Percentiles rank a stretch among this genome's conserved stretches.
phyloP scores from a whole-genome alignment of 2,888 invertebrate genomes.

The Thysanoteuthis rhombus region DNA sequence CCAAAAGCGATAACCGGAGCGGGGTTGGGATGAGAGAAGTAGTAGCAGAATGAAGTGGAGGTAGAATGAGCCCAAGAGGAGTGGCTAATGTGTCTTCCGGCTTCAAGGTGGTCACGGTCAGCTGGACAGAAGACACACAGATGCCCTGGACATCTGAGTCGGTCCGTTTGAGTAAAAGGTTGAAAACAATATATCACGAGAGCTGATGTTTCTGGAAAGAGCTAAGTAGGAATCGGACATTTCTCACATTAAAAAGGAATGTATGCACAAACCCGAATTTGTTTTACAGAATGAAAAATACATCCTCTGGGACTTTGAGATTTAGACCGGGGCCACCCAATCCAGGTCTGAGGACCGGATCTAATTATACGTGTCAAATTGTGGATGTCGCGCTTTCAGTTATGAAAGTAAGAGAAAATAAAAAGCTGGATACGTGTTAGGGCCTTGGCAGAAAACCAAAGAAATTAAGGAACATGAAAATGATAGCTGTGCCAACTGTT shows the following conservation, averaged over 20 bases:
- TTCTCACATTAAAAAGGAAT: neutral
- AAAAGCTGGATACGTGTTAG: too few species aligned
- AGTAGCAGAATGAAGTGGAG: neutral
- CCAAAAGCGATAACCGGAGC: neutral
- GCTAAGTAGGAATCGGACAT: neutral
- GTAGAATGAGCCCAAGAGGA: neutral
- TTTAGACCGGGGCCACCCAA: too few species aligned
- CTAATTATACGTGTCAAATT: too few species aligned
- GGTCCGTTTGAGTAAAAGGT: neutral
- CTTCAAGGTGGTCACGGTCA: neutral
- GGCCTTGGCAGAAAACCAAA: too few species aligned
- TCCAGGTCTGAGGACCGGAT: too few species aligned
- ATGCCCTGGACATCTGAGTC: neutral
- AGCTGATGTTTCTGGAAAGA: neutral
- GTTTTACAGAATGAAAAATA: too few species aligned
- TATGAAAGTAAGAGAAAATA: too few species aligned
- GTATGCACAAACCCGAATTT: too few species aligned
- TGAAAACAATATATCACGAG: neutral
- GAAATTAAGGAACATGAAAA: too few species aligned
- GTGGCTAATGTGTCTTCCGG: constrained; percentile 12
- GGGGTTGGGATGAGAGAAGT: neutral
- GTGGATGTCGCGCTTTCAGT: too few species aligned
- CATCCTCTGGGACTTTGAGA: too few species aligned
- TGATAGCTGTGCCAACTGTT: too few species aligned
- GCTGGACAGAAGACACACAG: neutral